Base-by-base conservation (phyloP, 1,140 invertebrate species). In the Brachionus rotundiformis region DNA sequence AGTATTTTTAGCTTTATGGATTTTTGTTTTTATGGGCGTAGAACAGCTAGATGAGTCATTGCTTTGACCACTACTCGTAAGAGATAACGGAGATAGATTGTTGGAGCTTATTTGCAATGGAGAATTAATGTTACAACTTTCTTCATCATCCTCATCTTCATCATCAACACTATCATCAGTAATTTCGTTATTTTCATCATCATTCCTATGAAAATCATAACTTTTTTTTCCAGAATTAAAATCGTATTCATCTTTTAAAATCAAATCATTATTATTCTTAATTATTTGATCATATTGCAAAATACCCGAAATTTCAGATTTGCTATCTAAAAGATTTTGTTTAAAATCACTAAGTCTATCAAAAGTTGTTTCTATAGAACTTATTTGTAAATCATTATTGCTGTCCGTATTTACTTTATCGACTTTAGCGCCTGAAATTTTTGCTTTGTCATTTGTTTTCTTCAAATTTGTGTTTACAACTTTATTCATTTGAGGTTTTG, bases 121-220 rank as follows among this genome's bases (percentile, higher is more conserved):
- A 25, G 39, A 73, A 31, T 10, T 7, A 44, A 23, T 25, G 23
- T 8, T 41, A 25, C 19, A 19, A 25, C 49, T 79, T n/a, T 79
- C 76, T n/a, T 79, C 76, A 23, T 79, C 76, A 39, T 79, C 76
- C 7, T 79, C 76, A 31, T 79, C 68, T 36, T 73, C 33, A 73
- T 44, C 68, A 2, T 73, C 68, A 33, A 10, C 11, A 44, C 41
- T 31, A 8, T 73, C 68, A 41, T 54, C 47, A 54, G 47, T 54
- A 19, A 54, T 8, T 7, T 54, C 47, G 23, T 54, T 54, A 8
- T 19, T 23, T 54, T 54, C 47, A 54, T 54, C 19, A 23, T 54
- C 47, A 19, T 54, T 19, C 8, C 8, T 16, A 7, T 0, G 0
- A 41, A 41, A 41, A 19, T 54, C 47, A 19, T 19, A 19, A 19